Conservation (phyloP, 1,140 invertebrate species). For the Yoshiicerus persimilis region DNA sequence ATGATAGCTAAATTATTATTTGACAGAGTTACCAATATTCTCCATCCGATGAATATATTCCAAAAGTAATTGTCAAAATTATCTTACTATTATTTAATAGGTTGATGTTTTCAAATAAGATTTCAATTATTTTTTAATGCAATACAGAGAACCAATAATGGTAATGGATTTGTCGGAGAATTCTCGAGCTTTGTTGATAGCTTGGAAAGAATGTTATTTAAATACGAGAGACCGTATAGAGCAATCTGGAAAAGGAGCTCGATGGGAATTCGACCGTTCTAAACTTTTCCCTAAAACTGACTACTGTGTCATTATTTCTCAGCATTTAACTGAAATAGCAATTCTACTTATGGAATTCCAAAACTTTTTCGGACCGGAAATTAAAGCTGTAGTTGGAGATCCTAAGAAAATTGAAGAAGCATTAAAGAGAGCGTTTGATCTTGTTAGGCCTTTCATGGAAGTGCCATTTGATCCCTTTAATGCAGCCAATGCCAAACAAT, state of each 20-base stretch:
- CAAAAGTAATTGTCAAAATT: constrained; percentile 58
- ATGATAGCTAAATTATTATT: constrained; percentile 77
- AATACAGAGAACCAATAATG: constrained; percentile 23
- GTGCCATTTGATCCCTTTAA: constrained; percentile 80
- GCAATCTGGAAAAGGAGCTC: constrained; percentile 71
- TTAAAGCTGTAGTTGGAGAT: constrained; percentile 81
- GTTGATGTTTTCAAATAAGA: background rate
- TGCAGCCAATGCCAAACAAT: constrained; percentile 73
- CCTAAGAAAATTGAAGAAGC: constrained; percentile 81
- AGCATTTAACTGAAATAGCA: constrained; percentile 72
- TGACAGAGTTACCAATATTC: constrained; percentile 69
- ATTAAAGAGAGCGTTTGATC: constrained; percentile 67
- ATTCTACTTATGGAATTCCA: constrained; percentile 80
- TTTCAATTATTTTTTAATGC: constrained; percentile 10
- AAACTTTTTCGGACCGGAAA: constrained; percentile 81
- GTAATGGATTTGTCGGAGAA: constrained; percentile 34
- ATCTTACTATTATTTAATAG: background rate
- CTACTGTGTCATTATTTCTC: constrained; percentile 74
- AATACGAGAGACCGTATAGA: constrained; percentile 78
- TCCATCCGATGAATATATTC: constrained; percentile 73
- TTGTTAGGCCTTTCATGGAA: constrained; percentile 71
- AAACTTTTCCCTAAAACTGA: constrained; percentile 78
- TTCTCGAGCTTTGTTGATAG: constrained; percentile 64
- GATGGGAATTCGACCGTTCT: constrained; percentile 87
- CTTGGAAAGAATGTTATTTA: constrained; percentile 74